A percentile compares a stretch with the other conserved stretches of the same genome.
These are phyloP conservation scores for Salvelinus sp. DNA, from an alignment of 2,113 vertebrate genomes.

Conservation along the genomic window DNA sequence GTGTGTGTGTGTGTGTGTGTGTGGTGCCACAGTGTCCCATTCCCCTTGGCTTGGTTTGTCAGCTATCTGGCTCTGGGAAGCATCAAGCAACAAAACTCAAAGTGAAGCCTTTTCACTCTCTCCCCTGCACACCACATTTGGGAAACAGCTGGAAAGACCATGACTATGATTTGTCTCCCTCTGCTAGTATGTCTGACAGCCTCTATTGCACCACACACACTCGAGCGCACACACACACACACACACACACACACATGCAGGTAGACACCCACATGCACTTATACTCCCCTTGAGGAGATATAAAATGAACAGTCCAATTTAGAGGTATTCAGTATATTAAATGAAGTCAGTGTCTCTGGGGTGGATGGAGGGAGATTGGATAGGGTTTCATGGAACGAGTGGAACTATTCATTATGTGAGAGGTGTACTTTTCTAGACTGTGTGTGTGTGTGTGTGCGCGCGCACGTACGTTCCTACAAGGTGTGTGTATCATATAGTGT, in stretches of 20 bases:
- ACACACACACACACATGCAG: constrained; percentile 29
- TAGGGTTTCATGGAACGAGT: not conserved
- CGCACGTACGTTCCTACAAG: not conserved
- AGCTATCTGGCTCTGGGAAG: constrained; percentile 68
- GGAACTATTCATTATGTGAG: not conserved
- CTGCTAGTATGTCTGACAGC: constrained; percentile 70
- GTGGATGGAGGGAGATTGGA: not conserved
- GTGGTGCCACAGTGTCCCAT: constrained; percentile 12
- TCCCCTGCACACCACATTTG: constrained; percentile 75
- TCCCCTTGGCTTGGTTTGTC: constrained; percentile 57
- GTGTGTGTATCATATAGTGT: not conserved
- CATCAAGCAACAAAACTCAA: constrained; percentile 72
- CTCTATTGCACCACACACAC: constrained; percentile 21
- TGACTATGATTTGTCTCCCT: constrained; percentile 76
- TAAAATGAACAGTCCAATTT: too few relatives aligned
- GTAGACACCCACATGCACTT: constrained; percentile 19
- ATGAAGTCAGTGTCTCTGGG: too few relatives aligned
- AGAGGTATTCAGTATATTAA: too few relatives aligned
- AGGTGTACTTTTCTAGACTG: not conserved
- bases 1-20: constrained; percentile 15
- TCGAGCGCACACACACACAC: constrained; percentile 29
- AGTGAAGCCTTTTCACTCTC: constrained; percentile 48
- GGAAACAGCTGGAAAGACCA: constrained; percentile 79
- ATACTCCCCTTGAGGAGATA: not conserved
- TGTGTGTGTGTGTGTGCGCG: not conserved